Percentiles rank a stretch among this genome's conserved stretches.
These are phyloP conservation scores for Geopemphigus sp. DNA, from an alignment of 1,140 invertebrate genomes.

Conservation along the genomic window DNA sequence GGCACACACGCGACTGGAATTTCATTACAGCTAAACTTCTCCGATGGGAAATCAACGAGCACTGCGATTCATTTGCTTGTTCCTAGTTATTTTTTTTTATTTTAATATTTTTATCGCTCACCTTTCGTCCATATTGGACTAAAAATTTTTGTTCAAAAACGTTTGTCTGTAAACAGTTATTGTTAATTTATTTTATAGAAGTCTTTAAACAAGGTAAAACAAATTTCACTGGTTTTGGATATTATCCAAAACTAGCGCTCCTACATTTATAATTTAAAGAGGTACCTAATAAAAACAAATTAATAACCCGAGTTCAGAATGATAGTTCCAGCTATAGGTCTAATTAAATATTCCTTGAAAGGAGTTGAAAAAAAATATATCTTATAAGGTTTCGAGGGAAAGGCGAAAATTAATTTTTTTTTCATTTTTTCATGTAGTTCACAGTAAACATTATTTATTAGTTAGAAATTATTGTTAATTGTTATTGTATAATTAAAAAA, in stretches of 20 bases:
- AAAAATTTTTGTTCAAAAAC: not conserved
- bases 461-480: not conserved
- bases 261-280: slow-evolving; percentile 22
- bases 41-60: slow-evolving; percentile 28
- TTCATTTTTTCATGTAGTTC: not conserved
- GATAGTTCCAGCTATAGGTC: not conserved
- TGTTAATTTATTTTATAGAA: not conserved
- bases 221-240: not conserved
- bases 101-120: not conserved
- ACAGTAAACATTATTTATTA: slow-evolving; percentile 21
- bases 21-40: not conserved
- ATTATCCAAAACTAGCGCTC: not conserved
- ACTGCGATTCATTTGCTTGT: not conserved
- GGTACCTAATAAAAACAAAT: slow-evolving; percentile 26
- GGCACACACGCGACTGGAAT: not conserved
- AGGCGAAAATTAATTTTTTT: not conserved
- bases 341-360: slow-evolving; percentile 29
- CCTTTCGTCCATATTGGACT: not conserved
- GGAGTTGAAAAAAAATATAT: slow-evolving; percentile 26
- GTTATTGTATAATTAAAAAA: not conserved
- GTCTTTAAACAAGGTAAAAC: not conserved
- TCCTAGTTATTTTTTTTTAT: not conserved
- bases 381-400: slow-evolving; percentile 13
- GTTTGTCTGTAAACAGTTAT: not conserved
- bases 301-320: not conserved